These are phyloP conservation scores for Eucriotettix oculatus DNA, from an alignment of 2,888 invertebrate species.

Conservation along the genomic window DNA sequence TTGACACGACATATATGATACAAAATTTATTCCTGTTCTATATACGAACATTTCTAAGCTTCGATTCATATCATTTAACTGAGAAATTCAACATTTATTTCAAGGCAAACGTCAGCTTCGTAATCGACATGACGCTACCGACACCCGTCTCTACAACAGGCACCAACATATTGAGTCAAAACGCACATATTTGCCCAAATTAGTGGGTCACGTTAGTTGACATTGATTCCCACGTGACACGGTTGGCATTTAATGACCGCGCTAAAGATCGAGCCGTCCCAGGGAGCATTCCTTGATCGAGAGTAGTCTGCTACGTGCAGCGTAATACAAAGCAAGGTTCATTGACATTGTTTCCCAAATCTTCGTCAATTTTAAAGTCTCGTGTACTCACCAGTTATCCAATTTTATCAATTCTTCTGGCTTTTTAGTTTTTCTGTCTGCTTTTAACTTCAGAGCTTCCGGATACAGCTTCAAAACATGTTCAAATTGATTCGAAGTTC, in stretches of 20 bases:
- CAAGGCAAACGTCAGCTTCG: constrained; percentile 14
- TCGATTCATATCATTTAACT: no score
- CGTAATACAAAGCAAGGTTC: constrained; percentile 22
- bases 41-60: no score
- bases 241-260: constrained; percentile 16
- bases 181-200: constrained; percentile 17
- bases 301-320: constrained; percentile 20
- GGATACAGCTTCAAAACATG: constrained; percentile 82
- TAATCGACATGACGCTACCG: constrained; percentile 15
- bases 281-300: constrained; percentile 17
- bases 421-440: constrained; percentile 79
- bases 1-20: no score
- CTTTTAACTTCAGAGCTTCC: constrained; percentile 77
- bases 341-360: constrained; percentile 21
- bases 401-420: constrained; percentile 87
- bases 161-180: constrained; percentile 23
- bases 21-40: no score
- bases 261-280: constrained; percentile 16
- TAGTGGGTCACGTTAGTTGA: constrained; percentile 41
- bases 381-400: constrained; percentile 76
- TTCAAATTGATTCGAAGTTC: constrained; percentile 64
- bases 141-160: constrained; percentile 18
- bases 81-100: not conserved
- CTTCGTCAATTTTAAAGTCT: constrained; percentile 1
- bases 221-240: constrained; percentile 56